These are phyloP conservation scores for Turnix velox DNA, from an alignment of 2,113 vertebrate species.

Conservation along the genomic window DNA sequence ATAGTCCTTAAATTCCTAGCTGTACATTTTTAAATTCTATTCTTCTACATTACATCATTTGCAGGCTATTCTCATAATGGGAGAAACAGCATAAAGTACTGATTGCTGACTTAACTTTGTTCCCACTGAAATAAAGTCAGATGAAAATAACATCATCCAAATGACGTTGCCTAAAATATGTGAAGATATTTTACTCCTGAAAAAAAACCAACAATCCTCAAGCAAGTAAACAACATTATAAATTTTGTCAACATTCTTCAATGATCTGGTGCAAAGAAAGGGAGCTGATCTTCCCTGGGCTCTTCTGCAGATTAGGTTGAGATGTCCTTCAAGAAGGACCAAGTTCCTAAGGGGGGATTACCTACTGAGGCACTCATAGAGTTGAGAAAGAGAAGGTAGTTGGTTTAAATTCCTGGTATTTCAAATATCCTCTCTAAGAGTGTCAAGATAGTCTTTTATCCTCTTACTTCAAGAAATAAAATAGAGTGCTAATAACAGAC, in stretches of 20 bases:
- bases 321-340: not conserved
- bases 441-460: not conserved
- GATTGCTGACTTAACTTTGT: not conserved
- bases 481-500: not conserved
- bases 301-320: not conserved
- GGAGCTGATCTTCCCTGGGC: not conserved
- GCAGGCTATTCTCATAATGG: not conserved
- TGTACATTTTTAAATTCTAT: not conserved
- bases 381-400: not conserved
- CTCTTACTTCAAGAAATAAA: not conserved
- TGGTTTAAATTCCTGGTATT: not conserved
- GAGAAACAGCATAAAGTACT: not conserved
- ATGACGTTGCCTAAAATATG: not conserved
- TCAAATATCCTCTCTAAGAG: not conserved
- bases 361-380: not conserved
- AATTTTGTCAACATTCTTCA: not conserved
- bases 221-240: not conserved
- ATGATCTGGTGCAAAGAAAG: not conserved
- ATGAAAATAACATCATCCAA: not conserved
- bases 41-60: not conserved
- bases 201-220: not conserved
- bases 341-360: not conserved
- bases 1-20: not conserved
- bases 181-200: not conserved
- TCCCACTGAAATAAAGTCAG: not conserved